Conservation (phyloP, 2,797 vertebrate genomes). For the Chloroceryle inda region DNA sequence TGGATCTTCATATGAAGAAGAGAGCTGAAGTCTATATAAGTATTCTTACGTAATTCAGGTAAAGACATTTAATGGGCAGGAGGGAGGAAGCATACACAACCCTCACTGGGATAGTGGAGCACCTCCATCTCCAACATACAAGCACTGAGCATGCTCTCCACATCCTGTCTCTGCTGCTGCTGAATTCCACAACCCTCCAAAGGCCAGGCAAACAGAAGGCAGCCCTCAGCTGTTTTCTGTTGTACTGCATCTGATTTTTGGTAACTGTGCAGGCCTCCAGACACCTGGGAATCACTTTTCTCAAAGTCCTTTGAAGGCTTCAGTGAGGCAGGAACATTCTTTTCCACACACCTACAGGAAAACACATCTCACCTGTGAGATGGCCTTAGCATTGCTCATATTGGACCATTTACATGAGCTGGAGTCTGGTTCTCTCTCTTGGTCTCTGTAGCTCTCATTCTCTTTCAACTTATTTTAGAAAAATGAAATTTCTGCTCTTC, state of each 20-base stretch:
- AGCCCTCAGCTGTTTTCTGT: not conserved
- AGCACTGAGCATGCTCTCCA: not conserved
- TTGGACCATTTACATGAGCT: not conserved
- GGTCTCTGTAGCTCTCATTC: not conserved
- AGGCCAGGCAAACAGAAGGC: not conserved
- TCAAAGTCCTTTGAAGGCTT: not conserved
- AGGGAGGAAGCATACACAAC: not conserved
- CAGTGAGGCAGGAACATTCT: not conserved
- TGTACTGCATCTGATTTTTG: not conserved
- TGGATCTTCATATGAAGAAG: not conserved
- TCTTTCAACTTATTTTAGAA: not conserved
- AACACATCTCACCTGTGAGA: not conserved
- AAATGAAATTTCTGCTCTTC: not conserved
- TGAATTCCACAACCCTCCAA: not conserved
- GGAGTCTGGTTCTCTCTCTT: not conserved
- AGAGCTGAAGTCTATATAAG: not conserved
- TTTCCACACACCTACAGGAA: not conserved
- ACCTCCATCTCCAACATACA: not conserved
- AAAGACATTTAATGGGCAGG: not conserved
- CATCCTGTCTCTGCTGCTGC: not conserved
- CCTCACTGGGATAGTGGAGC: not conserved
- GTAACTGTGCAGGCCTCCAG: not conserved
- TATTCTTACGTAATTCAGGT: not conserved
- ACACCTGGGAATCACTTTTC: not conserved
- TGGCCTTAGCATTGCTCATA: not conserved